Base-by-base conservation (phyloP, 2,888 invertebrate genomes). In the Spilosoma lubricipeda region DNA sequence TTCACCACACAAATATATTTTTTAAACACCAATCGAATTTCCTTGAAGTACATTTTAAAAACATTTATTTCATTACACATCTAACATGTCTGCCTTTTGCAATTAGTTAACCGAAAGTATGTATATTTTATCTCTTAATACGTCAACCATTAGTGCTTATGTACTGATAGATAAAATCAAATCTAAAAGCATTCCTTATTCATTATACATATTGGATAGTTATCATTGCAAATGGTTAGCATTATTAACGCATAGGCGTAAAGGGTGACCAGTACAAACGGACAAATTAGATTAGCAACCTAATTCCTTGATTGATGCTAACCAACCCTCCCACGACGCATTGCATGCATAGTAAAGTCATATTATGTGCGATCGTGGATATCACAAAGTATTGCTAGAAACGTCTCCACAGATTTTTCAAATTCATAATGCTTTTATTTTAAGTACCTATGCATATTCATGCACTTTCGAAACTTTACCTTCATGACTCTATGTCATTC, bases 261-360 rank as follows among this genome's bases (percentile, higher is more conserved):
- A 80, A 85, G 87, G 88, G 82, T 77, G 76, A 84, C 80, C 82
- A 87, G 82, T 83, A 82, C 84, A 90, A 89, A 88, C 86, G 87
- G 89, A 90, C 90, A 92, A 92, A 92, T 89, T 89, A 91, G 92
- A 93, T 93, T 92, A 93, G 86, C 86, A 84, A 85, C 88, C 90
- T 91, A 93, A 93, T 92, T 90, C 92, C 91, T 89, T 93, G 93
- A 93, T 93, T 91, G 93, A 93, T 93, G 92, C 86, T 87, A 88
- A 88, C 87, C 89, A 85, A 87, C 89, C 90, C 86, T 85, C 83
- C 85, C 80, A 83, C 80, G 82, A 73, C 66, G 71, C 72, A 69
- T 75, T 77, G 82, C 87, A 85, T 86, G 86, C 89, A 89, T 87
- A 88, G 86, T 86, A 85, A 86, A 86, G 81, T 87, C 86, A 87